Evolutionary conservation across 1,140 invertebrate genomes (phyloP).

Genomic region (Calliphora vicina): DNA sequence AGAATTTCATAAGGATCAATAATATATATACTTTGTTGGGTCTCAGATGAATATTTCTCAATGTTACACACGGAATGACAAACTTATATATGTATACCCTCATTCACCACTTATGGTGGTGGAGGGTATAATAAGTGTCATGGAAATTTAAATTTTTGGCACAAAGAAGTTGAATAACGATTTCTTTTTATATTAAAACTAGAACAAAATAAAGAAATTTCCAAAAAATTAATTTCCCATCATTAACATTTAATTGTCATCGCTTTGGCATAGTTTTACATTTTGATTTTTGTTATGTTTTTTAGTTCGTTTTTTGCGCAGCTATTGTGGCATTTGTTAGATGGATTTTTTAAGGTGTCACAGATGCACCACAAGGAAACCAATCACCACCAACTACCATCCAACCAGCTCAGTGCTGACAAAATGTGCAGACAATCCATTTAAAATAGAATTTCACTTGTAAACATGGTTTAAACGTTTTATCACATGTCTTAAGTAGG

Average conservation of each 20-base stretch:
- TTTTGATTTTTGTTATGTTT: neutral
- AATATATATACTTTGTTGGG: no score
- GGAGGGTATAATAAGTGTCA: no score
- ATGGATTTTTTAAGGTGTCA: no score
- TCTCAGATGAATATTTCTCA: no score
- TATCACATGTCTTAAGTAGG: constrained; percentile 34
- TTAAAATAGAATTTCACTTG: constrained; percentile 35
- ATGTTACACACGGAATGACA: no score
- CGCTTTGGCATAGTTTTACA: neutral
- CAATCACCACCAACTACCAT: neutral
- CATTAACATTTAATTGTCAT: constrained; percentile 6
- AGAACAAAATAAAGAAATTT: neutral
- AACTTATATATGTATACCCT: no score
- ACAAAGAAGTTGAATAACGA: no score
- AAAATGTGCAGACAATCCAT: constrained; percentile 18
- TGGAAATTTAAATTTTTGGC: no score
- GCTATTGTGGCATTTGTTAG: no score
- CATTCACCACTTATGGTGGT: no score
- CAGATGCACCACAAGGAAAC: neutral
- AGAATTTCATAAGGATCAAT: no score
- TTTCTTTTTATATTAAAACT: neutral
- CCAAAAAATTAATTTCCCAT: neutral
- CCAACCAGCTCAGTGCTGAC: neutral
- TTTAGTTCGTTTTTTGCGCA: neutral
- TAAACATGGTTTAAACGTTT: constrained; percentile 34